Base-by-base conservation (phyloP, 2,888 invertebrate species). In the Labia minor region DNA sequence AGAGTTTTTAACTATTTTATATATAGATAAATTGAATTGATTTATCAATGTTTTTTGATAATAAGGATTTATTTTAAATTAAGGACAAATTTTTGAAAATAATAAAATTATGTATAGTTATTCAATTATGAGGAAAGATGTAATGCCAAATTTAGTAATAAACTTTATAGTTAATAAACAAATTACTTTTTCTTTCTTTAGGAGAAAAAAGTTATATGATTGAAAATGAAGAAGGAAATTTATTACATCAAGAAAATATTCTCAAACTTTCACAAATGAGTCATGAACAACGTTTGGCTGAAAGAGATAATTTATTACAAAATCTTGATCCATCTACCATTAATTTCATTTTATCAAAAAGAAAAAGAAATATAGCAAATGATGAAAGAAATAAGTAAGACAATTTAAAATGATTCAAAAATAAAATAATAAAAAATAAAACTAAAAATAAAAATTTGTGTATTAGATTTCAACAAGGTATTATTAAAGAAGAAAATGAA, bases 241-340 rank as follows among this genome's bases (percentile, higher is more conserved):
- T 16, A 16, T 88, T 94, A 68, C 92, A 95, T 73, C 76, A 79
- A 70, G 88, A 90, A 77, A 95, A 94, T 77, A 63, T 88, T 0
- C 78, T 82, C 71, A 78, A 83, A 67, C 74, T 95, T 11, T 79
- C 80, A 61, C 77, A 82, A 73, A 88, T 95, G 89, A 82, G 84
- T 1, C 80, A 84, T 71, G 81, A 85, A 66, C 90, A 94, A 72
- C 92, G 95, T 72, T 72, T 89, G 16, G 81, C 82, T 66, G 92
- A 93, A 75, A 84, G 85, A 70, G 78, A 85, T 70, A 86, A 86
- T 72, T 77, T 95, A 19, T 73, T 92, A 10, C 75, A 81, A 19
- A 81, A 75, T 63, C 74, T 89, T 72, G 86, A 87, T 76, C 86
- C 89, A 2, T 84, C 84, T 65, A 75, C 89, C 49, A 74, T 91